Evolutionary conservation across 2,888 invertebrate genomes (phyloP).

Genomic region (Romanomermis culicivorax): DNA sequence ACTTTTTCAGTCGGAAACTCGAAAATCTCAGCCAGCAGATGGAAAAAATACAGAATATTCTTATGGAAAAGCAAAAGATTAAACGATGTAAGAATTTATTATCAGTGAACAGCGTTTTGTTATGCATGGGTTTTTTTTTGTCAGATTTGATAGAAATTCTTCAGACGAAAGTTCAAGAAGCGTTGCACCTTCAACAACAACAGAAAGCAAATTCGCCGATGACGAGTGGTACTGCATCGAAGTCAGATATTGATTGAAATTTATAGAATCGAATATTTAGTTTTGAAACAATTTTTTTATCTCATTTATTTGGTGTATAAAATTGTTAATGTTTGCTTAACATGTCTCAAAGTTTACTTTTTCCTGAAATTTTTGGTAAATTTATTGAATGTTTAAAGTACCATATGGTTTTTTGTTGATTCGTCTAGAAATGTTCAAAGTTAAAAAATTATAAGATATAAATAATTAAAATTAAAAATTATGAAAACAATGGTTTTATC

Average conservation of each 20-base stretch:
- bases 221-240: neutral
- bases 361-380: no score
- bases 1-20: slow-evolving; percentile 75
- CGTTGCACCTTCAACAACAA: neutral
- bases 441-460: no score
- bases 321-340: neutral
- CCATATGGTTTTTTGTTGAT: no score
- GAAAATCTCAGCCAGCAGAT: slow-evolving; percentile 78
- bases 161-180: slow-evolving; percentile 4
- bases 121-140: neutral
- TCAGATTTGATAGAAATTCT: slow-evolving; percentile 1
- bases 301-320: neutral
- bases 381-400: no score
- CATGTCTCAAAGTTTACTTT: no score
- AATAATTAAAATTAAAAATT: no score
- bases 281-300: neutral
- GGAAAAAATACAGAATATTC: slow-evolving; percentile 64
- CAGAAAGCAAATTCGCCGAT: neutral
- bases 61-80: slow-evolving; percentile 46
- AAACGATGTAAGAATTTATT: slow-evolving; percentile 19
- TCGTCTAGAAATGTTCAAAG: no score
- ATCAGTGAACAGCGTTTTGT: neutral
- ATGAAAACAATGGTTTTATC: no score
- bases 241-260: neutral
- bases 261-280: neutral